A percentile compares a stretch with the other conserved stretches of the same genome.
These are phyloP conservation scores for Colossoma macropomum DNA, from an alignment of 2,113 vertebrate species.

Conservation along the genomic window DNA sequence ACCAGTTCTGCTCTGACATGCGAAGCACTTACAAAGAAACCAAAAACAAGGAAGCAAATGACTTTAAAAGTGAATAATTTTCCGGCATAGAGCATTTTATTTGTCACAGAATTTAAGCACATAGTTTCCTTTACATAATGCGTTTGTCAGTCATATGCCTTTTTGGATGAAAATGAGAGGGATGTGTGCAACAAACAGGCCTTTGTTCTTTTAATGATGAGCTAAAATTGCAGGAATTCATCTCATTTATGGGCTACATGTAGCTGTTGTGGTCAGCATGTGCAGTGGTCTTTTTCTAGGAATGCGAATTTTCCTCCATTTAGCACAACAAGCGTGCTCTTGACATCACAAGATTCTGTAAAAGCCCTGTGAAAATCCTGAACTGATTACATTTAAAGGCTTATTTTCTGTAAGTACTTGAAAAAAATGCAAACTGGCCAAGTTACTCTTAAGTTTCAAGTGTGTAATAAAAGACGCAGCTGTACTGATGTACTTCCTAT, in stretches of 20 bases:
- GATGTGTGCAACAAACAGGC: constrained; percentile 16
- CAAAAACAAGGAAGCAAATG: constrained; percentile 31
- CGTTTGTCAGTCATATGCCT: neutral
- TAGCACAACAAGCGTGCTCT: neutral
- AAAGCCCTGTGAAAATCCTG: too few species aligned
- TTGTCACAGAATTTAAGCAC: neutral
- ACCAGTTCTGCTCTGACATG: constrained; percentile 21
- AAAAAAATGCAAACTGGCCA: too few species aligned
- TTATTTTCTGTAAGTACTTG: neutral
- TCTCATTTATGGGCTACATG: neutral
- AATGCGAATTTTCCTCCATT: constrained; percentile 23
- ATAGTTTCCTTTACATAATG: neutral
- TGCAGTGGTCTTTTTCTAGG: constrained; percentile 18
- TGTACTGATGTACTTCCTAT: too few species aligned
- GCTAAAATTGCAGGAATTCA: neutral
- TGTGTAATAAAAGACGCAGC: too few species aligned
- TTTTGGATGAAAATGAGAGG: neutral
- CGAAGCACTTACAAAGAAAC: neutral
- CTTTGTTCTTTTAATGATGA: neutral
- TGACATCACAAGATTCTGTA: too few species aligned
- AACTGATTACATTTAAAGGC: too few species aligned
- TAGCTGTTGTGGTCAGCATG: neutral
- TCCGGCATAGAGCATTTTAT: neutral
- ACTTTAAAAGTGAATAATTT: neutral
- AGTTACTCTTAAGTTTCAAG: too few species aligned